Percentiles rank a stretch among this genome's conserved stretches.
Conservation (phyloP, 2,797 vertebrate genomes). For the Onychomys leucogaster region DNA sequence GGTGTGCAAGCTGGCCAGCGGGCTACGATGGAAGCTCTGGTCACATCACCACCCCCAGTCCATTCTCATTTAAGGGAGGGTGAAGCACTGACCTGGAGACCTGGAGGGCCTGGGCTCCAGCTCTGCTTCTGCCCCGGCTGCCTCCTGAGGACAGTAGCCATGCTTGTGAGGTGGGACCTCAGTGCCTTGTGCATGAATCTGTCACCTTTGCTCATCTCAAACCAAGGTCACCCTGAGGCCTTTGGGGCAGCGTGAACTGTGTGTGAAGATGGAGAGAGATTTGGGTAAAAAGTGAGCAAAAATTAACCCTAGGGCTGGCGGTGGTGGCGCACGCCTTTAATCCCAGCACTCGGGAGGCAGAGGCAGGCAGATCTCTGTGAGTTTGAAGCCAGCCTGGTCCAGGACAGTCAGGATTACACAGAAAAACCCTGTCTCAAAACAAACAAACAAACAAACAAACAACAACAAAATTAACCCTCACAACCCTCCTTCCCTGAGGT, state of each 20-base stretch:
- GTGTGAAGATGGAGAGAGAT: neutral
- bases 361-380: neutral
- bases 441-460: neutral
- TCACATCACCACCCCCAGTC: neutral
- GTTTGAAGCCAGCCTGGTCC: neutral
- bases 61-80: neutral
- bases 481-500: too few relatives aligned
- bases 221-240: neutral
- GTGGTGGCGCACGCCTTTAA: neutral
- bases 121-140: neutral
- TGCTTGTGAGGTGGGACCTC: too few relatives aligned
- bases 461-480: neutral
- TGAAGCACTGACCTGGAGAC: neutral
- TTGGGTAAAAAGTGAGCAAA: neutral
- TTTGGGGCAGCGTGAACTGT: neutral
- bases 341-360: neutral
- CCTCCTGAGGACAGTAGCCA: neutral
- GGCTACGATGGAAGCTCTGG: neutral
- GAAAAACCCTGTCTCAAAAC: neutral
- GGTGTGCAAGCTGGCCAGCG: neutral
- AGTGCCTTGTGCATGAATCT: accelerated
- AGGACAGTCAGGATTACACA: neutral
- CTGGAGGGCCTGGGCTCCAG: neutral
- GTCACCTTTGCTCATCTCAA: accelerated
- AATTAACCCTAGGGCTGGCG: neutral